phyloP scores from a whole-genome alignment of 1,140 invertebrate species.

The Heliconius congener region DNA sequence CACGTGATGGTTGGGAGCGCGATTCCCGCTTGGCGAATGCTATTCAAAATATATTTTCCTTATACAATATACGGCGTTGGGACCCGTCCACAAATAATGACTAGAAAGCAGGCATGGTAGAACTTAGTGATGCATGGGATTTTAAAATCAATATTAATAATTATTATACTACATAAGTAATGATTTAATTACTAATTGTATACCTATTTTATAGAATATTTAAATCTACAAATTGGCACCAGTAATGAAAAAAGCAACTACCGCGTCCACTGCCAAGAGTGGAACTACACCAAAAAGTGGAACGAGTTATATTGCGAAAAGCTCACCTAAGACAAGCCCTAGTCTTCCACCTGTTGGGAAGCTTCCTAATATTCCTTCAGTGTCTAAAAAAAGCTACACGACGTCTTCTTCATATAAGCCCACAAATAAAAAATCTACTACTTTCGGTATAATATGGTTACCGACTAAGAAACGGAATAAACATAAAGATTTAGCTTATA shows the following conservation, averaged over 20 bases:
- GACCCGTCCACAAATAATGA: too few relatives aligned
- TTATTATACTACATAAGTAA: too few relatives aligned
- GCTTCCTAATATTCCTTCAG: constrained; percentile 32
- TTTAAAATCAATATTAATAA: too few relatives aligned
- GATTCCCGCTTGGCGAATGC: too few relatives aligned
- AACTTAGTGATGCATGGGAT: too few relatives aligned
- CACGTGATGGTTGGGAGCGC: too few relatives aligned
- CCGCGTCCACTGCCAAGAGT: constrained; percentile 51
- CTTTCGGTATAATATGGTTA: constrained; percentile 69
- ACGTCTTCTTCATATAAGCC: constrained; percentile 41
- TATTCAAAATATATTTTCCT: too few relatives aligned
- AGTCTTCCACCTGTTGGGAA: constrained; percentile 30
- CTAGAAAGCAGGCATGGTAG: too few relatives aligned
- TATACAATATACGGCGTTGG: too few relatives aligned
- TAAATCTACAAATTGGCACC: constrained; percentile 45
- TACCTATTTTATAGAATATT: not conserved
- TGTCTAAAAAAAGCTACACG: constrained; percentile 45
- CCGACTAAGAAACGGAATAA: constrained; percentile 63
- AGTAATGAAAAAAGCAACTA: constrained; percentile 49
- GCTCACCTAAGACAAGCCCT: constrained; percentile 19
- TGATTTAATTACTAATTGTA: too few relatives aligned
- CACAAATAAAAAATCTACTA: constrained; percentile 49
- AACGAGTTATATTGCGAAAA: constrained; percentile 36
- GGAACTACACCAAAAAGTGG: constrained; percentile 23
- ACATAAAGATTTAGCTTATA: constrained; percentile 60